phyloP scores from a whole-genome alignment of 2,113 vertebrate genomes.

The Chamaea fasciata region DNA sequence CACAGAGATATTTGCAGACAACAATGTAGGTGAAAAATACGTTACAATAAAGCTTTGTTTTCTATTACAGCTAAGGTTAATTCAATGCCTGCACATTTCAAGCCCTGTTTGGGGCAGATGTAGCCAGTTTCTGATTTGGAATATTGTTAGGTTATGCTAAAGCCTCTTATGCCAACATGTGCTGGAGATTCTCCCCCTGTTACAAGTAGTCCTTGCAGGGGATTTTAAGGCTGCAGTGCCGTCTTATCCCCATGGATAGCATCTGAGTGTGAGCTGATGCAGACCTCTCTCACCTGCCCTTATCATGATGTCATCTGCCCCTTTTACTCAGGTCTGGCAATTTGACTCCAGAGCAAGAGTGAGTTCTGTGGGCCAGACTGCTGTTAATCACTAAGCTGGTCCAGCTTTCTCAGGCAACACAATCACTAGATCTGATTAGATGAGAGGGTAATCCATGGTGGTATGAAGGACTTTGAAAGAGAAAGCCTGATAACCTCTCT shows the following conservation, averaged over 20 bases:
- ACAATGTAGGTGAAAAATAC: neutral
- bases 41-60: neutral
- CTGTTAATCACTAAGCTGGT: neutral
- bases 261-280: neutral
- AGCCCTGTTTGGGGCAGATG: neutral
- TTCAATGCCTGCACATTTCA: neutral
- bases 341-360: neutral
- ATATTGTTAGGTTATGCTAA: neutral
- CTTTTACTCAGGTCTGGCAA: neutral
- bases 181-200: neutral
- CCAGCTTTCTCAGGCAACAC: neutral
- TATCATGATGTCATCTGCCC: neutral
- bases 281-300: neutral
- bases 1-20: neutral
- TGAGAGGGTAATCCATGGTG: neutral
- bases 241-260: neutral
- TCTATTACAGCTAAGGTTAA: neutral
- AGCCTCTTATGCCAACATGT: neutral
- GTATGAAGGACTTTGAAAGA: neutral
- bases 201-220: neutral
- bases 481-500: neutral
- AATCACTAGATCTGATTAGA: neutral
- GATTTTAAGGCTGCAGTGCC: neutral
- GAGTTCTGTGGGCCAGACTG: neutral
- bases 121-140: neutral